Conservation (phyloP, 1,140 invertebrate genomes). For the Heliconius hewitsoni region DNA sequence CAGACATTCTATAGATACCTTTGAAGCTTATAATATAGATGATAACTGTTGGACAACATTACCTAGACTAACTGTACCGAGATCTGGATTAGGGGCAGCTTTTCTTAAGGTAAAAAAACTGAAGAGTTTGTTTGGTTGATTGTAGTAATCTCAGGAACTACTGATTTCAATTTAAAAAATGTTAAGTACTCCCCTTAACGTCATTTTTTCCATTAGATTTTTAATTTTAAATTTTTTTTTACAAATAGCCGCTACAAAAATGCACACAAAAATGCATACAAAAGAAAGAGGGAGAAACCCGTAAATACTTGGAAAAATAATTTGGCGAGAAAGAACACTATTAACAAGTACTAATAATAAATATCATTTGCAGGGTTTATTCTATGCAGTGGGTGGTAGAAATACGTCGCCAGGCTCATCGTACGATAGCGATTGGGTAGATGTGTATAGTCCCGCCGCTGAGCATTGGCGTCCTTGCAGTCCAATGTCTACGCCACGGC, state of each 20-base stretch:
- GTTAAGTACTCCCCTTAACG: too few relatives aligned
- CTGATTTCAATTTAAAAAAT: too few relatives aligned
- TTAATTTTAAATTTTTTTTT: too few relatives aligned
- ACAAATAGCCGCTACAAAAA: too few relatives aligned
- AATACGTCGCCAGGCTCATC: slow-evolving; percentile 93
- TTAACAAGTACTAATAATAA: neutral
- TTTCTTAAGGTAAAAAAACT: slow-evolving; percentile 85
- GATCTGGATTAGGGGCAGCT: slow-evolving; percentile 93
- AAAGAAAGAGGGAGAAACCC: too few relatives aligned
- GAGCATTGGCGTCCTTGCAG: slow-evolving; percentile 90
- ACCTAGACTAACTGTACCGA: slow-evolving; percentile 88
- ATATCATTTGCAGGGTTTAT: slow-evolving; percentile 83
- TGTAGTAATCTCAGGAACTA: too few relatives aligned
- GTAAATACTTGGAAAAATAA: too few relatives aligned
- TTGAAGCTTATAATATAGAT: slow-evolving; percentile 94
- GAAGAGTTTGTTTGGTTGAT: too few relatives aligned
- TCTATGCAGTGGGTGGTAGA: slow-evolving; percentile 95
- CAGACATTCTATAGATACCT: slow-evolving; percentile 90
- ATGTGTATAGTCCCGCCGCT: slow-evolving; percentile 89
- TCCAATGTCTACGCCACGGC: slow-evolving; percentile 91
- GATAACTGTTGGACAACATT: slow-evolving; percentile 91
- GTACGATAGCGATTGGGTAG: slow-evolving; percentile 90
- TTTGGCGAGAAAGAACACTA: too few relatives aligned
- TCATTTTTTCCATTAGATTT: too few relatives aligned
- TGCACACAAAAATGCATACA: too few relatives aligned